Conservation (phyloP, 2,113 vertebrate genomes). For the Bettongia penicillata region DNA sequence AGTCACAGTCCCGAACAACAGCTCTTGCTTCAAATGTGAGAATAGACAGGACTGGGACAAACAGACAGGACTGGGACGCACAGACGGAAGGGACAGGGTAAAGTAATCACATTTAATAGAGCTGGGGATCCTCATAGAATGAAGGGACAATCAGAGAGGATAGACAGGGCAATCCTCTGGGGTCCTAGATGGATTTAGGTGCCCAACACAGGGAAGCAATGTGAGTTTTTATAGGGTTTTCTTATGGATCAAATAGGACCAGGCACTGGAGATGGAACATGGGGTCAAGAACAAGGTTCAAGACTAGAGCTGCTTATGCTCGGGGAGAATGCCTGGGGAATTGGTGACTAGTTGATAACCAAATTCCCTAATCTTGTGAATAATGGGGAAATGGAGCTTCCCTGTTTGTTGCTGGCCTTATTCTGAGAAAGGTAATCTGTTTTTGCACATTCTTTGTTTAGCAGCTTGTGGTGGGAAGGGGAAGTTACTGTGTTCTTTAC, state of each 20-base stretch:
- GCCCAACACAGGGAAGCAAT: neutral
- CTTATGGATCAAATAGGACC: neutral
- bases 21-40: neutral
- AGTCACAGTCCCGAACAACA: neutral
- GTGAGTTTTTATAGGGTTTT: neutral
- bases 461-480: neutral
- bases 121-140: neutral
- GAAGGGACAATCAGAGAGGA: neutral
- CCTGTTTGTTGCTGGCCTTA: neutral
- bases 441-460: neutral
- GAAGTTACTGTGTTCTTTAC: neutral
- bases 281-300: neutral
- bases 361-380: neutral
- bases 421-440: neutral
- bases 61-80: neutral
- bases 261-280: neutral
- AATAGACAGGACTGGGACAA: neutral
- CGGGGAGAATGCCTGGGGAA: neutral
- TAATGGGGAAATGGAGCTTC: neutral
- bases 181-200: neutral
- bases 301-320: neutral
- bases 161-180: neutral
- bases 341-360: neutral
- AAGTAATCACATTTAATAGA: neutral
- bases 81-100: neutral